These are phyloP conservation scores for Xanthorhoe designata DNA, from an alignment of 2,888 invertebrate genomes.

Conservation along the genomic window DNA sequence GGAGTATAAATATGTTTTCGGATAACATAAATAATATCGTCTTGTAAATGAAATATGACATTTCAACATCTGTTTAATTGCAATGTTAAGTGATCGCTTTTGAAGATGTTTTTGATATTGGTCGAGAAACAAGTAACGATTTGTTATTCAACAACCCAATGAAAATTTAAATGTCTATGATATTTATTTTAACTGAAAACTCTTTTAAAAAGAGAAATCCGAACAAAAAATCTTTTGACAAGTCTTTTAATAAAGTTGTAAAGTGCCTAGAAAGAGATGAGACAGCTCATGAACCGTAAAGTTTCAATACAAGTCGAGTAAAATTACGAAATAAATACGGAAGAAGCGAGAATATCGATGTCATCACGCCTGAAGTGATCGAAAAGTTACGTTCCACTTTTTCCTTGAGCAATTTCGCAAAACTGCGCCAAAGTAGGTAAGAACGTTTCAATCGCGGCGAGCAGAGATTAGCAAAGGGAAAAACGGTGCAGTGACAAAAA, in stretches of 20 bases:
- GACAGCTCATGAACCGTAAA: constrained; percentile 16
- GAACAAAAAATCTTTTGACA: neutral
- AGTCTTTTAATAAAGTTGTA: neutral
- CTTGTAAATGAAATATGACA: constrained; percentile 38
- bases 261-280: neutral
- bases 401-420: constrained; percentile 55
- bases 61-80: constrained; percentile 62
- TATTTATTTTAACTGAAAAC: constrained; percentile 27
- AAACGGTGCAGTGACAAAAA: constrained; percentile 72
- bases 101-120: constrained; percentile 74
- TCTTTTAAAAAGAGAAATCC: too few relatives aligned
- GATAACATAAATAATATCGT: neutral
- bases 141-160: constrained; percentile 67
- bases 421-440: constrained; percentile 59
- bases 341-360: constrained; percentile 48
- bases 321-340: constrained; percentile 34
- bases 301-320: constrained; percentile 15
- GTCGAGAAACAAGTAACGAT: constrained; percentile 64
- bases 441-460: constrained; percentile 55
- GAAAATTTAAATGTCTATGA: constrained; percentile 58
- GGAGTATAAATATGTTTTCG: neutral
- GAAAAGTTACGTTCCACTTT: constrained; percentile 50
- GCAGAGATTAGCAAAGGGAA: constrained; percentile 70
- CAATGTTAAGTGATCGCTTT: constrained; percentile 67
- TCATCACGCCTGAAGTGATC: constrained; percentile 39